These are phyloP conservation scores for Oryctes rhinoceros DNA, from an alignment of 1,140 invertebrate genomes.

Conservation along the genomic window DNA sequence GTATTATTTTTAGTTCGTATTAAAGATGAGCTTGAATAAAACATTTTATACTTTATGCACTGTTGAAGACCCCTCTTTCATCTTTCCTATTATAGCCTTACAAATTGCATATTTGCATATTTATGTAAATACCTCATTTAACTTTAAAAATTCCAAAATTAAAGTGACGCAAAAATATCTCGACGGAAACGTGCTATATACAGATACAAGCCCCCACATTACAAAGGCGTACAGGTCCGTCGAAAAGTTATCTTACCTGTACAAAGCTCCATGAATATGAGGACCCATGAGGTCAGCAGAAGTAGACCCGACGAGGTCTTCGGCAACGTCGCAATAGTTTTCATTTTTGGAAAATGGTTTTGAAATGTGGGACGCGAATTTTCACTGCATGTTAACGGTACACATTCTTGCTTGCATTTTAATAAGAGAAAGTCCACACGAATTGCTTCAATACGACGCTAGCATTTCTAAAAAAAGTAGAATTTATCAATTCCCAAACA, in stretches of 20 bases:
- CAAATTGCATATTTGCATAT: constrained; percentile 32
- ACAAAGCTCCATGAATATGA: constrained; percentile 44
- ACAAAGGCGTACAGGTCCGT: not conserved
- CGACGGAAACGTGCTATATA: not conserved
- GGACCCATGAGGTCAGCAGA: constrained; percentile 41
- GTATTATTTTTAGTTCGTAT: not conserved
- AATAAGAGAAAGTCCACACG: not conserved
- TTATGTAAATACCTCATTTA: constrained; percentile 27
- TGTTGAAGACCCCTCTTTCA: not conserved
- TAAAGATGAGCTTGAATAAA: constrained; percentile 6
- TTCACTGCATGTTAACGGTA: constrained; percentile 6
- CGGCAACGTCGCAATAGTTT: constrained; percentile 39
- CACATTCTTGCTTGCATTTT: not conserved
- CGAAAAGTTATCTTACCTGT: constrained; percentile 38
- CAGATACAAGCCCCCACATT: not conserved
- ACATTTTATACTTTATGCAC: not conserved
- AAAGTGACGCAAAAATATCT: not conserved
- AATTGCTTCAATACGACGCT: not conserved
- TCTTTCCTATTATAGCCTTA: constrained; percentile 15
- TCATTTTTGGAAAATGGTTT: constrained; percentile 36
- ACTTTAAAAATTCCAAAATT: constrained; percentile 20
- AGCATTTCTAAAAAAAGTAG: not conserved
- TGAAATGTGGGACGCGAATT: not conserved
- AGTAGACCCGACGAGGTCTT: constrained; percentile 41
- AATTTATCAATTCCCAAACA: not conserved